Percentiles rank a stretch among this genome's conserved stretches.
Conservation (phyloP, 2,797 vertebrate genomes). For the Ispidina lecontei region DNA sequence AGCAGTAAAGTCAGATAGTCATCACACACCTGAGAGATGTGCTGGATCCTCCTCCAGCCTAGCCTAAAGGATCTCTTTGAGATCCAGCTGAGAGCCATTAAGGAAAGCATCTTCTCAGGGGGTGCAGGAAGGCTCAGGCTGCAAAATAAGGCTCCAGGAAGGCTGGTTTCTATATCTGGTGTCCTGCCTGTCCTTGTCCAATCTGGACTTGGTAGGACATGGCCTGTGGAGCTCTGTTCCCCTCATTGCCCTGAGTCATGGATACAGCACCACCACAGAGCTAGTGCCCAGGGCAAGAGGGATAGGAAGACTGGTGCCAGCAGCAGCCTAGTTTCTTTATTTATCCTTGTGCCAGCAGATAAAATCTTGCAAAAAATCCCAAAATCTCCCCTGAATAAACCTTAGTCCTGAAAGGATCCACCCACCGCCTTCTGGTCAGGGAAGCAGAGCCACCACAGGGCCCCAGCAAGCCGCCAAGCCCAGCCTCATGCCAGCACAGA, state of each 20-base stretch:
- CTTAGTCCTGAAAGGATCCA: constrained; percentile 42
- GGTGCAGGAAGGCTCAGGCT: not conserved
- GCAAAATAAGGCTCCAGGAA: not conserved
- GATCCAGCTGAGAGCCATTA: not conserved
- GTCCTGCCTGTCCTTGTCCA: not conserved
- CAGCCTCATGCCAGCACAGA: not conserved
- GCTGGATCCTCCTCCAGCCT: not conserved
- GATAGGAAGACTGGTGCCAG: fast-evolving
- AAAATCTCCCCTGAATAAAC: constrained; percentile 7
- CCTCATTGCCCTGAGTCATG: fast-evolving
- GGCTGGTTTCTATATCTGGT: not conserved
- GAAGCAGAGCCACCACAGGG: not conserved
- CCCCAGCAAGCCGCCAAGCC: not conserved
- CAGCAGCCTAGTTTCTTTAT: constrained; percentile 20
- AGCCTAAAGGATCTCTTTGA: not conserved
- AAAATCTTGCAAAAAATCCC: not conserved
- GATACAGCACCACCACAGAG: not conserved
- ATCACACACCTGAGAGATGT: not conserved
- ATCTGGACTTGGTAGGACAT: not conserved
- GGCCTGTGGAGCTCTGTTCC: not conserved
- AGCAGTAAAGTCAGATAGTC: not conserved
- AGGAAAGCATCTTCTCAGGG: not conserved
- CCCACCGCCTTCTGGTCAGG: constrained; percentile 17
- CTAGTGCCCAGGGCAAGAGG: not conserved
- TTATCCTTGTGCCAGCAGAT: not conserved